A percentile compares a stretch with the other conserved stretches of the same genome.
Evolutionary conservation across 1,140 invertebrate genomes (phyloP).

Genomic region (Subanguina moxae): DNA sequence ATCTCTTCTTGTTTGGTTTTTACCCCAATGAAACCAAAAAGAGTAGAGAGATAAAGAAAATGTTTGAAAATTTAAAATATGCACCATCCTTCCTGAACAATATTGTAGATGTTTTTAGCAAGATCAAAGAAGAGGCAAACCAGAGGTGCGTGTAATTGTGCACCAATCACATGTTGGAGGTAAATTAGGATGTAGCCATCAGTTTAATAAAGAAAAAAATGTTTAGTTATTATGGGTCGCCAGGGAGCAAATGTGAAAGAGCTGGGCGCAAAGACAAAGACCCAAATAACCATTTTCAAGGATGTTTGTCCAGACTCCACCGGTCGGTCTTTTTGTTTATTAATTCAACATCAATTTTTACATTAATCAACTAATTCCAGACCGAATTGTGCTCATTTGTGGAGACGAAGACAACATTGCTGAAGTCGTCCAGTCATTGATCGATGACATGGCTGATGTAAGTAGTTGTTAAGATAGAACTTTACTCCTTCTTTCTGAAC

Average conservation of each 20-base stretch:
- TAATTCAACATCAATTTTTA: too few species aligned
- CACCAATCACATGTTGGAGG: not conserved
- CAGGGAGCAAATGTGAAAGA: not conserved
- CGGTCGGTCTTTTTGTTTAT: too few species aligned
- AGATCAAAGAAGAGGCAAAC: not conserved
- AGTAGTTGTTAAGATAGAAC: too few species aligned
- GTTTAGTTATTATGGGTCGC: not conserved
- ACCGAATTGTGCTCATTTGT: not conserved
- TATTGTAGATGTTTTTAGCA: not conserved
- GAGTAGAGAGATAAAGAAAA: too few species aligned
- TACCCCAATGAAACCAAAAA: too few species aligned
- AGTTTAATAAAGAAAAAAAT: too few species aligned
- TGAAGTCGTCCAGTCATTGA: not conserved
- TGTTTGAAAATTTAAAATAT: too few species aligned
- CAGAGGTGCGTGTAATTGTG: not conserved
- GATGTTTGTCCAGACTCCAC: not conserved
- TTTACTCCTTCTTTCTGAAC: too few species aligned
- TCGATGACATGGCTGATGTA: not conserved
- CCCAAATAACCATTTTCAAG: not conserved
- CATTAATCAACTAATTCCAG: not conserved
- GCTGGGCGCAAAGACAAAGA: not conserved
- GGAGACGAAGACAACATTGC: not conserved
- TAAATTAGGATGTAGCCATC: too few species aligned
- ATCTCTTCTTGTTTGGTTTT: too few species aligned
- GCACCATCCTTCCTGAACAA: too few species aligned